Evolutionary conservation across 2,888 invertebrate species (phyloP).

Genomic region (Molanna angustata): DNA sequence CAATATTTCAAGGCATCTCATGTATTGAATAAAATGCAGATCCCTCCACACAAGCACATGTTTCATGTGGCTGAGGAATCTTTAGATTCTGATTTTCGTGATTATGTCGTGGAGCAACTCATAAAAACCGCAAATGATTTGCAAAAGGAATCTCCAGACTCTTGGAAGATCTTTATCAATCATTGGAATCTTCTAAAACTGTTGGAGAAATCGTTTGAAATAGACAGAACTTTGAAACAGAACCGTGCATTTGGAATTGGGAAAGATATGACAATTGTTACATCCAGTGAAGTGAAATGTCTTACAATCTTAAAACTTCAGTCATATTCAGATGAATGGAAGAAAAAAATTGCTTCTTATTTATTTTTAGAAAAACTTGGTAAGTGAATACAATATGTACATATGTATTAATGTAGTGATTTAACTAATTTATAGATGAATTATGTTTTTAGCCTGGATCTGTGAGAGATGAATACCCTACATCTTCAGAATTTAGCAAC

Average conservation of each 20-base stretch:
- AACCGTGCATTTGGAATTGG: slow-evolving; percentile 51
- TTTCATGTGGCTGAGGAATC: slow-evolving; percentile 58
- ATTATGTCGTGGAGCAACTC: slow-evolving; percentile 65
- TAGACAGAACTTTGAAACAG: slow-evolving; percentile 50
- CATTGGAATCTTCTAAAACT: slow-evolving; percentile 50
- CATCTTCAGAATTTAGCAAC: no score
- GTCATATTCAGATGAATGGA: slow-evolving; percentile 52
- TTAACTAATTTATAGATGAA: no score
- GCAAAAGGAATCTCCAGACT: slow-evolving; percentile 39
- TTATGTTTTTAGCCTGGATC: no score
- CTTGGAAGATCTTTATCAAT: slow-evolving; percentile 43
- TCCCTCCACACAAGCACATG: slow-evolving; percentile 57
- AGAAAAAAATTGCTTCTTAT: slow-evolving; percentile 54
- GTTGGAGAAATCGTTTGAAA: slow-evolving; percentile 51
- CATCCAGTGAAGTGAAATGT: slow-evolving; percentile 51
- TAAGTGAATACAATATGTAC: slow-evolving; percentile 39
- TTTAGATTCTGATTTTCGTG: slow-evolving; percentile 56
- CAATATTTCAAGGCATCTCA: slow-evolving; percentile 66
- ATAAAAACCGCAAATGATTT: slow-evolving; percentile 51
- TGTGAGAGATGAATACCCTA: no score
- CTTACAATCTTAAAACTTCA: slow-evolving; percentile 50
- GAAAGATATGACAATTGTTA: slow-evolving; percentile 47
- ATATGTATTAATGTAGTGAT: no score
- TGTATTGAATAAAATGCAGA: slow-evolving; percentile 60
- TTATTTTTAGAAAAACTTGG: slow-evolving; percentile 59